Percentiles rank a stretch among this genome's conserved stretches.
Conservation (phyloP, 2,888 invertebrate genomes). For the Platycheirus albimanus region DNA sequence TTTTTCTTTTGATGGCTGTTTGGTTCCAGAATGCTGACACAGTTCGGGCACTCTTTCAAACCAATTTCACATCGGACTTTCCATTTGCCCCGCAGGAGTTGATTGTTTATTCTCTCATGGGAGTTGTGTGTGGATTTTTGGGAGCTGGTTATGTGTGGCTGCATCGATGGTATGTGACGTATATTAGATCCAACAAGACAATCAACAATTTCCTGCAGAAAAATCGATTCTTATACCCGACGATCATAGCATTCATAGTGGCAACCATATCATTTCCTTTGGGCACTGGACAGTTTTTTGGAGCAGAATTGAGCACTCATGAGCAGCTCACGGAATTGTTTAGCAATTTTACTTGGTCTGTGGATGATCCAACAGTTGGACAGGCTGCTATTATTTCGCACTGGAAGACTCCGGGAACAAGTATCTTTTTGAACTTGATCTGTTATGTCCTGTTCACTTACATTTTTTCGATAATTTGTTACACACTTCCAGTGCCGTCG, state of each 20-base stretch:
- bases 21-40: conserved; percentile 98
- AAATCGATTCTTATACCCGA: conserved; percentile 98
- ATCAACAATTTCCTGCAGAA: conserved; percentile 96
- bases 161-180: conserved; percentile 95
- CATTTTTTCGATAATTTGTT: conserved; percentile 93
- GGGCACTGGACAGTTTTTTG: conserved; percentile 95
- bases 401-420: conserved; percentile 92
- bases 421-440: conserved; percentile 93
- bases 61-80: conserved; percentile 95
- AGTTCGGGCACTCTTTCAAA: conserved; percentile 96
- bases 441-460: conserved; percentile 94
- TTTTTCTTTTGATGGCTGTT: conserved; percentile 95
- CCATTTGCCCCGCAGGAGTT: conserved; percentile 99
- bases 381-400: conserved; percentile 92
- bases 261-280: conserved; percentile 94
- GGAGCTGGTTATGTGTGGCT: conserved; percentile 96
- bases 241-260: conserved; percentile 93
- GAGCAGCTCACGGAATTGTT: conserved; percentile 92
- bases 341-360: conserved; percentile 98
- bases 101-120: conserved; percentile 95
- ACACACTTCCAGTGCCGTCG: conserved; percentile 98
- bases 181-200: conserved; percentile 94
- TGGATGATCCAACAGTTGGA: conserved; percentile 89
- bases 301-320: conserved; percentile 90
- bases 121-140: conserved; percentile 94